Evolutionary conservation across 1,140 invertebrate genomes (phyloP), one percentile per base, ranked within the genome.

Genomic region (Acromyrmex echinatior): DNA sequence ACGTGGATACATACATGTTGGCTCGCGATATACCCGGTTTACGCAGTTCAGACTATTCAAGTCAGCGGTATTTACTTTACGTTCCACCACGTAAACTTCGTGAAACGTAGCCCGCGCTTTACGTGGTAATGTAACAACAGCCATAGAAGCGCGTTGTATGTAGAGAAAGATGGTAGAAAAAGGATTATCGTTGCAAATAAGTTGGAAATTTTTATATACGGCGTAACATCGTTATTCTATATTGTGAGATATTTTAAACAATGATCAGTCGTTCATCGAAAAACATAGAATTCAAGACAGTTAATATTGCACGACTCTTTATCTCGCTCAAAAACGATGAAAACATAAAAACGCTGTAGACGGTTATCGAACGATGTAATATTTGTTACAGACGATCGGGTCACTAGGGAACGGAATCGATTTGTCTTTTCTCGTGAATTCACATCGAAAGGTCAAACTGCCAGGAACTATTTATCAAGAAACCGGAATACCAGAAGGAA

Each of bases 381-480:
- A 90, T 90, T 90, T 90, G 82, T 90, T 87, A 84, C 84, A 70
- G 89, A 76, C 65, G 86, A 77, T 79, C 74, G 62, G 51, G 66
- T 90, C 89, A 84, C 78, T 18, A 10, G 85, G 78, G 88, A 88
- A 60, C 77, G 53, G 28, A 51, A 77, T 85, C 91, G 87, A 92
- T 92, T 92, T 90, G 88, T 92, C 91, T 92, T 87, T 91, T 76
- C 88, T 79, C 73, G 53, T 71, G 70, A 90, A 91, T 87, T 90
- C 77, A 77, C 81, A 88, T 85, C 35, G 71, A 74, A 35, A 85
- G 66, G 85, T 62, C 76, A 85, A 86, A 81, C 76, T 81, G 63
- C 63, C 53, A 66, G 45, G 73, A 86, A 88, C 91, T 90, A 92
- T 92, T 88, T 92, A 91, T 92, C 91, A 92, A 88, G 65, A 62